phyloP scores from a whole-genome alignment of 23 tunicate genomes.

The Diplosoma virens region DNA sequence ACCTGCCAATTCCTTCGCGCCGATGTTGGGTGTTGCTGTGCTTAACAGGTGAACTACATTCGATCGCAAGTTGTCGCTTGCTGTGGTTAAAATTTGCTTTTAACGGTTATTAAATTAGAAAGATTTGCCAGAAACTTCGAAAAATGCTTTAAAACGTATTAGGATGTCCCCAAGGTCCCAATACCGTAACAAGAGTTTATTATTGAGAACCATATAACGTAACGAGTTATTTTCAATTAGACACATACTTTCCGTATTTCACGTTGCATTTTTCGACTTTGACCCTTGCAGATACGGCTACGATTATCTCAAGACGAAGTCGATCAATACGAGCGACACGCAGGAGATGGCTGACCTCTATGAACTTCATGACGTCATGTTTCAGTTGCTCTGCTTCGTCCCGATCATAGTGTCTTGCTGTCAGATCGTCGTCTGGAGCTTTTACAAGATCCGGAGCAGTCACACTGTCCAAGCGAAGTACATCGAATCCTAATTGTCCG shows the following conservation, averaged over 20 bases:
- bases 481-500: conserved; percentile 42
- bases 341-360: neutral
- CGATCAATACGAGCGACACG: neutral
- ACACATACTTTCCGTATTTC: too few species aligned
- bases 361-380: conserved; percentile 53
- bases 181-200: too few species aligned
- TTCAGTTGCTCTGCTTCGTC: conserved; percentile 48
- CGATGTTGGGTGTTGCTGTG: conserved; percentile 77
- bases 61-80: too few species aligned
- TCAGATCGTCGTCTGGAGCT: conserved; percentile 76
- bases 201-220: too few species aligned
- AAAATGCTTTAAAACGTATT: too few species aligned
- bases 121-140: too few species aligned
- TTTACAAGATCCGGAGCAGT: conserved; percentile 50
- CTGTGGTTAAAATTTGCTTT: too few species aligned
- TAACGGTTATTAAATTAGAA: too few species aligned
- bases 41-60: conserved; percentile 67
- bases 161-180: too few species aligned
- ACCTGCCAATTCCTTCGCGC: conserved; percentile 94
- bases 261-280: too few species aligned
- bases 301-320: conserved; percentile 42
- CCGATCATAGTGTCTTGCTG: conserved; percentile 55
- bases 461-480: conserved; percentile 59
- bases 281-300: conserved; percentile 81
- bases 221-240: too few species aligned